These are phyloP conservation scores for Sciurus vulgaris DNA, from an alignment of 2,797 vertebrate genomes.

Conservation along the genomic window DNA sequence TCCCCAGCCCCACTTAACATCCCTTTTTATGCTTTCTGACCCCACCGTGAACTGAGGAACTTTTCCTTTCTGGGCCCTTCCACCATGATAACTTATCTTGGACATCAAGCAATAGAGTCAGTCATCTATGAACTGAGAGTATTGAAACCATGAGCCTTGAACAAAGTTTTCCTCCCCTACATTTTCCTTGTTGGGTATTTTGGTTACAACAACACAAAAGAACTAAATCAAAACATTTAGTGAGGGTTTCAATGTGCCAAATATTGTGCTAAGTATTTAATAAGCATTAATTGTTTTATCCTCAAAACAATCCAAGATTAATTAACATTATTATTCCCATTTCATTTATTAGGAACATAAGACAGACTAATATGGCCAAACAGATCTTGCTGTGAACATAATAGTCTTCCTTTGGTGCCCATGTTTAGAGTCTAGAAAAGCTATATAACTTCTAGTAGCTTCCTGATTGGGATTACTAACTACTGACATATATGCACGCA, in stretches of 20 bases:
- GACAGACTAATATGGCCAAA: background rate
- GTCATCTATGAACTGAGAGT: no score
- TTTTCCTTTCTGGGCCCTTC: no score
- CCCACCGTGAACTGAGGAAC: no score
- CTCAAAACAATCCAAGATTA: background rate
- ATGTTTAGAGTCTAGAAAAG: no score
- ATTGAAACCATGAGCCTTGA: no score
- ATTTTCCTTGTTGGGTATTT: no score
- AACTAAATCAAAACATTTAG: background rate
- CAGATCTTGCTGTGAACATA: background rate
- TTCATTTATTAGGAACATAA: background rate
- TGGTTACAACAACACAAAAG: no score
- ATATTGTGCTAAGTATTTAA: background rate
- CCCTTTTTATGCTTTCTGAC: no score
- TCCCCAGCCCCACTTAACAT: no score
- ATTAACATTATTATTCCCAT: background rate
- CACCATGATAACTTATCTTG: no score
- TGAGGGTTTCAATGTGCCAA: background rate
- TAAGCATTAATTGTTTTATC: background rate
- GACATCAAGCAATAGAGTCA: no score
- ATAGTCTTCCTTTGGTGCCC: background rate
- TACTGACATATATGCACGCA: background rate
- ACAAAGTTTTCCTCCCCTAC: no score
- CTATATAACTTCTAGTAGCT: background rate
- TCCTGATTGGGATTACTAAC: background rate